Base-by-base conservation (phyloP, 37 sponge, comb jelly and placozoan genomes). In the Halichondria panicea region DNA sequence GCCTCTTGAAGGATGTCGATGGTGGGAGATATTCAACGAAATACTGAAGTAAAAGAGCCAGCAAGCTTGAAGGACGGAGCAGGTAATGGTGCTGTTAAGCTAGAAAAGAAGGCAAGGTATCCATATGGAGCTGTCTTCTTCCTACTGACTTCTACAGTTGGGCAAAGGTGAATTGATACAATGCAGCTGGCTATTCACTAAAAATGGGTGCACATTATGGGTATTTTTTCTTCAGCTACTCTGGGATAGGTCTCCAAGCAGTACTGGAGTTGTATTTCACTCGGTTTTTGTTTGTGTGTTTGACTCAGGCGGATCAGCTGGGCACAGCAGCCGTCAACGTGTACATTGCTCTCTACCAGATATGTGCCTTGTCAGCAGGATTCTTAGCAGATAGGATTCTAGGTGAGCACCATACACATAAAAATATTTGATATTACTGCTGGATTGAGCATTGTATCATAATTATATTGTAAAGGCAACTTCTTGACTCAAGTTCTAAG, bases 201-300 rank as follows among this genome's bases (percentile, higher is more conserved):
- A n/a, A n/a, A n/a, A n/a, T n/a, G n/a, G n/a, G n/a, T n/a, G n/a
- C n/a, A n/a, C n/a, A n/a, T n/a, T n/a, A n/a, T n/a, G n/a, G n/a
- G n/a, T n/a, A n/a, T n/a, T n/a, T n/a, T n/a, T n/a, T n/a, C n/a
- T n/a, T 1, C 62, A 86, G 87, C 55, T 86, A 79, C 43, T 72
- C 73, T 22, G 44, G 44, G 19, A 43, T 68, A 54, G 91, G 91
- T 13, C 65, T 89, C 0, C 79, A 78, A 38, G 81, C 91, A 3
- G 85, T 89, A 18, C 69, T 89, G 45, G 91, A 89, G 77, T 46
- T 89, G 45, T 89, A 80, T 58, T 84, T 89, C 35, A 21, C 72
- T 18, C 50, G 41, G 15, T 89, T 89, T 32, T 60, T 89, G 25
- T 84, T 67, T 50, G 70, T 79, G 27, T 80, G 83, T 25, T n/a